Conservation (phyloP, 2,888 invertebrate species). For the Polydesmus complanatus region DNA sequence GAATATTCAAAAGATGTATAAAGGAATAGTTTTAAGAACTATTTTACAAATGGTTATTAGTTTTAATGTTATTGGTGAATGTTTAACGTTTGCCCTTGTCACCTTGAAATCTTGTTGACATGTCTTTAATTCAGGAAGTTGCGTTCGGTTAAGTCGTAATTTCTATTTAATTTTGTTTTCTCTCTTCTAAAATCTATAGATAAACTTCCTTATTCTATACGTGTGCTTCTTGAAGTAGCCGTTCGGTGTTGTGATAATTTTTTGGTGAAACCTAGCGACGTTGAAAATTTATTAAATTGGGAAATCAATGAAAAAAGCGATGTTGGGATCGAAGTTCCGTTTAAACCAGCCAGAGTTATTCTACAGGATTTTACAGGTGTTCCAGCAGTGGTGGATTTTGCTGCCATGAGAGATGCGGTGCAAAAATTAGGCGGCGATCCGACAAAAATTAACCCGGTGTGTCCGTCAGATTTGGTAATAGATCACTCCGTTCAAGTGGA, state of each 20-base stretch:
- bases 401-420: constrained; percentile 95
- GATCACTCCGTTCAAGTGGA: constrained; percentile 98
- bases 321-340: constrained; percentile 75
- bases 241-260: constrained; percentile 94
- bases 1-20: too few relatives aligned
- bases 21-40: too few relatives aligned
- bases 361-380: constrained; percentile 94
- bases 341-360: constrained; percentile 90
- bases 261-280: constrained; percentile 71
- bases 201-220: constrained; percentile 71
- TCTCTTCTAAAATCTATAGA: too few relatives aligned
- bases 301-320: constrained; percentile 48
- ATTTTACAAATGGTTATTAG: too few relatives aligned
- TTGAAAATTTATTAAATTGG: constrained; percentile 80
- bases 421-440: constrained; percentile 72
- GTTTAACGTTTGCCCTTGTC: too few relatives aligned
- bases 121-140: not conserved
- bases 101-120: not conserved
- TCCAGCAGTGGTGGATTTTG: constrained; percentile 96
- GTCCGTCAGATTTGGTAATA: constrained; percentile 93
- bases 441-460: constrained; percentile 87
- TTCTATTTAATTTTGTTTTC: constrained; percentile 4
- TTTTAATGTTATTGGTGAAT: too few relatives aligned
- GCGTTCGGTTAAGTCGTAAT: not conserved
- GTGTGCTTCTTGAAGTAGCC: constrained; percentile 86